phyloP scores from a whole-genome alignment of 2,797 vertebrate species.

The Dermochelys coriacea region DNA sequence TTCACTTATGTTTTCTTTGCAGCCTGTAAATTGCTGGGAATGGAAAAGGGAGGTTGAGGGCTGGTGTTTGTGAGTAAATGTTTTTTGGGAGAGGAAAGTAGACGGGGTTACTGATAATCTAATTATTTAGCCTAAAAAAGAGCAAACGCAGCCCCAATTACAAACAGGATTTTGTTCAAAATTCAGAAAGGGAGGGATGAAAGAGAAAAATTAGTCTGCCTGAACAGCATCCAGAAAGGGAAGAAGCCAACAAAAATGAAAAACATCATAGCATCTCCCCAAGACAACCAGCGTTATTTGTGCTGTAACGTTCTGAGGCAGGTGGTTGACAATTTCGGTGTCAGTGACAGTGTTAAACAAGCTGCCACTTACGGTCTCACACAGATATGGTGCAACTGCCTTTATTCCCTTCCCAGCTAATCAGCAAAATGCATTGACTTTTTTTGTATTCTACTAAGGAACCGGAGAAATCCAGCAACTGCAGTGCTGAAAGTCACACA shows the following conservation, averaged over 20 bases:
- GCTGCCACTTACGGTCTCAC: neutral
- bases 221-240: neutral
- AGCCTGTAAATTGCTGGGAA: neutral
- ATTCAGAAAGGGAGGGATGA: neutral
- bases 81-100: neutral
- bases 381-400: neutral
- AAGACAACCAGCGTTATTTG: neutral
- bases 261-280: neutral
- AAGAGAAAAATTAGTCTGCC: neutral
- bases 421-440: neutral
- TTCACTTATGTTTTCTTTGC: neutral
- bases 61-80: slow-evolving; percentile 6
- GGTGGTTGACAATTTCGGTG: neutral
- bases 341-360: neutral
- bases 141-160: neutral
- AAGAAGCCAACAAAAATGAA: neutral
- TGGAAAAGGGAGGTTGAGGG: neutral
- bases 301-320: neutral
- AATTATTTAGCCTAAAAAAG: slow-evolving; percentile 32
- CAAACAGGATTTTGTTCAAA: neutral
- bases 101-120: neutral
- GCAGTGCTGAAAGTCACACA: neutral
- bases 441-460: neutral
- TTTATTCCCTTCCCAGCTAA: neutral
- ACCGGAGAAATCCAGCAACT: neutral